These are phyloP conservation scores for Cyprinodon variegatus DNA, from an alignment of 2,113 vertebrate species.

Conservation along the genomic window DNA sequence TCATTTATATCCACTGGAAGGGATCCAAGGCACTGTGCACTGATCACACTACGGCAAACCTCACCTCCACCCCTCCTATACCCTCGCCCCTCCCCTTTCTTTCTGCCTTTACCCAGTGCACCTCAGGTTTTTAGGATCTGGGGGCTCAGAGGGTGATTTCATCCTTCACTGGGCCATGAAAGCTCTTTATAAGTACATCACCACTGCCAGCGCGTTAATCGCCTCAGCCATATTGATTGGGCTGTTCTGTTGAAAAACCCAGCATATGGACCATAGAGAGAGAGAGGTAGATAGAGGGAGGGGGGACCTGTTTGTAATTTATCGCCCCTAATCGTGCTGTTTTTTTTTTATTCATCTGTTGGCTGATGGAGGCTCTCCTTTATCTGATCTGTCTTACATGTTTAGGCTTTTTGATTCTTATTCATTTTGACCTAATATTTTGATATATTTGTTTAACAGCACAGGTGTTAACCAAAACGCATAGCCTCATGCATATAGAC, in stretches of 20 bases:
- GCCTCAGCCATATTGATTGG: conserved; percentile 68
- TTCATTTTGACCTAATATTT: no score
- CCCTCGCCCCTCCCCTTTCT: background rate
- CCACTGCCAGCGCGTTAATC: conserved; percentile 68
- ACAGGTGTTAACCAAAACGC: no score
- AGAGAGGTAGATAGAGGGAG: background rate
- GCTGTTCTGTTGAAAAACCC: conserved; percentile 59
- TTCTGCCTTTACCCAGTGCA: conserved; percentile 31
- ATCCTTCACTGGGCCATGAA: conserved; percentile 77
- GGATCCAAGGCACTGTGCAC: conserved; percentile 25
- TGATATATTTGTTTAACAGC: no score
- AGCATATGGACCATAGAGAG: conserved; percentile 40
- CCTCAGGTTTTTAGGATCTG: conserved; percentile 62
- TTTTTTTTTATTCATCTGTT: background rate
- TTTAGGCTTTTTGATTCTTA: background rate
- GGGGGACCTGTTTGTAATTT: background rate
- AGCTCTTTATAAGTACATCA: conserved; percentile 72
- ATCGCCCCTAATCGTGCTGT: background rate
- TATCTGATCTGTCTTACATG: background rate
- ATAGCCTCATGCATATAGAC: no score
- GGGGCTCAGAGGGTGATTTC: conserved; percentile 69
- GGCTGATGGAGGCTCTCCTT: background rate
- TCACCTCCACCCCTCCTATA: background rate
- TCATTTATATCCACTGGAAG: conserved; percentile 35
- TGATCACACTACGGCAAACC: background rate